Base-by-base conservation (phyloP, 2,113 vertebrate genomes). In the Forbesichthys papilliferus region DNA sequence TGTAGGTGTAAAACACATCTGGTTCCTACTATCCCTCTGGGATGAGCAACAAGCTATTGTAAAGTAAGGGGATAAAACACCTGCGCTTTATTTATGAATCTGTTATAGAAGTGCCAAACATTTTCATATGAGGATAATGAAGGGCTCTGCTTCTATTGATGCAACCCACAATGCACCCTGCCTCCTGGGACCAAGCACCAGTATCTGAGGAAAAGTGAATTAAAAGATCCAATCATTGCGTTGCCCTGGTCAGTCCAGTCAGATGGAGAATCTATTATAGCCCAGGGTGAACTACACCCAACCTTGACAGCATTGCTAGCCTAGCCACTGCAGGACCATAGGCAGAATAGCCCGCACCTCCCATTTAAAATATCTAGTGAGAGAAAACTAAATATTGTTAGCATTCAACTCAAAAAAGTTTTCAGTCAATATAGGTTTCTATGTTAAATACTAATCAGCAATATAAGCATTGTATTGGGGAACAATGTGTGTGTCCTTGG, bases 171-270 rank as follows among this genome's bases (percentile, higher is more conserved):
- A 12, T 36, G n/a, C 60, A 33, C 64, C 14, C 9, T 4, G 11
- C 11, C 3, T 54, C 27, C 11, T 64, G 70, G 74, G 56, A 74
- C 48, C 73, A 86, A 71, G 73, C 48, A 47, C 68, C 51, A 3
- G n/a, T 66, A 58, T 78, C 73, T 80, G 79, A 69, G 56, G 64
- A 83, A 77, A 62, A 74, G 80, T 75, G 87, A 87, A 90, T 87
- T 89, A 80, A 87, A 85, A 81, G 78, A 79, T 74, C 79, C 75
- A 78, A 89, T 89, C 80, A 83, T 74, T 49, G 69, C 52, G 68
- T 59, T 57, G 73, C 69, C 60, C 78, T 58, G 60, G 73, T 81
- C 66, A 12, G 71, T 74, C 77, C 74, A 66, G 57, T 66, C 79
- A 66, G 66, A 82, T 84, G 71, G 49, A 73, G 71, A 81, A 85